Evolutionary conservation across 2,113 vertebrate genomes (phyloP).

Genomic region (Pampusana beccarii): DNA sequence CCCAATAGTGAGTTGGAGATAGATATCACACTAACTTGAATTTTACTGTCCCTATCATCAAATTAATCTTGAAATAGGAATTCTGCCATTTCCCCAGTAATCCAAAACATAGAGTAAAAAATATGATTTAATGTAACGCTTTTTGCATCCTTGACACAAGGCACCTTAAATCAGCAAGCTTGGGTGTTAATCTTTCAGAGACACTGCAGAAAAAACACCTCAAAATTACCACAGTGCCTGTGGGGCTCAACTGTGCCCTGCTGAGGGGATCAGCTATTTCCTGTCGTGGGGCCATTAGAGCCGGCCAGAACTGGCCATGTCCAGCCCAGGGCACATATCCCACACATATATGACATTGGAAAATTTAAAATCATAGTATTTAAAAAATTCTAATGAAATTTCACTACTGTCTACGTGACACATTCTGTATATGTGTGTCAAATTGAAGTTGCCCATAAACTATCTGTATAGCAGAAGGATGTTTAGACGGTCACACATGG

Average conservation of each 20-base stretch:
- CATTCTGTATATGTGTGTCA: not conserved
- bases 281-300: no score
- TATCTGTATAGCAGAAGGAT: not conserved
- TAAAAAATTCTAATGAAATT: not conserved
- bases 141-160: not conserved
- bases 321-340: no score
- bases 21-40: not conserved
- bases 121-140: not conserved
- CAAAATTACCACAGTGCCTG: not conserved
- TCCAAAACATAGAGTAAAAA: not conserved
- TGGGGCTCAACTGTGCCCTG: rapidly evolving
- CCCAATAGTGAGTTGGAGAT: not conserved
- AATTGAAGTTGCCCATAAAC: not conserved
- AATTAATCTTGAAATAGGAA: not conserved
- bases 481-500: not conserved
- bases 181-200: not conserved
- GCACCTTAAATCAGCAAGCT: not conserved
- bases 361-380: not conserved
- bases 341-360: not conserved
- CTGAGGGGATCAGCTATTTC: no score
- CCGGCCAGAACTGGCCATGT: no score
- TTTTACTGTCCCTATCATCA: not conserved
- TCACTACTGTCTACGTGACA: not conserved
- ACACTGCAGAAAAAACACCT: not conserved
- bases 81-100: not conserved